A percentile compares a stretch with the other conserved stretches of the same genome.
Evolutionary conservation across 1,140 invertebrate species (phyloP).

Genomic region (Pantala flavescens): DNA sequence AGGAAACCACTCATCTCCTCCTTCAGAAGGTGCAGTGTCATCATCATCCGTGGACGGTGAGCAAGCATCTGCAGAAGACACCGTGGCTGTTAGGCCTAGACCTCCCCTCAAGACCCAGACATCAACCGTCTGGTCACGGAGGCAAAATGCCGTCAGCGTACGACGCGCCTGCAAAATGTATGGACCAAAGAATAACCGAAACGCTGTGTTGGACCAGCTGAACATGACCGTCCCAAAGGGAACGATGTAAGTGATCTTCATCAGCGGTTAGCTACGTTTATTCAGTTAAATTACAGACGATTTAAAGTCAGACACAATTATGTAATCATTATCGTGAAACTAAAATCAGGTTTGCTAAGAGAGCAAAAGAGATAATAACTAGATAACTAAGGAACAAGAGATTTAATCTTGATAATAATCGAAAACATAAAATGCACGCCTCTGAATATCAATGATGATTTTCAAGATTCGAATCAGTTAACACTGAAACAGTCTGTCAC

Average conservation of each 20-base stretch:
- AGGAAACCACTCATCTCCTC: neutral
- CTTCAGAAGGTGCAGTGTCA: neutral
- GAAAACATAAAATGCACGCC: too few species aligned
- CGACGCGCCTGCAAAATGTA: constrained; percentile 13
- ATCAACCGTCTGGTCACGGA: constrained; percentile 54
- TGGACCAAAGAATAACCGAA: constrained; percentile 11
- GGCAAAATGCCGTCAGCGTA: constrained; percentile 12
- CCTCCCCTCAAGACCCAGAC: constrained; percentile 43
- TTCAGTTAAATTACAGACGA: neutral
- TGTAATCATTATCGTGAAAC: too few species aligned
- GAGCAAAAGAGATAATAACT: too few species aligned
- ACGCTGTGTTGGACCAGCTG: constrained; percentile 30
- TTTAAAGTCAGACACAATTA: neutral
- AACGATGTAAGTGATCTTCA: constrained; percentile 27
- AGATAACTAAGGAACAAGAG: too few species aligned
- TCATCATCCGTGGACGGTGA: neutral
- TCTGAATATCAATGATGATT: too few species aligned
- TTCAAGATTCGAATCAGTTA: too few species aligned
- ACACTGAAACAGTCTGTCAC: too few species aligned
- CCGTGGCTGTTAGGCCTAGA: constrained; percentile 17
- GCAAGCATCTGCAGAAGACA: neutral
- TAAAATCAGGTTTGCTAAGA: too few species aligned
- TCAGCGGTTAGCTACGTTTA: neutral
- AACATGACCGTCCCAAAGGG: constrained; percentile 34
- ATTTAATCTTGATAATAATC: too few species aligned